Evolutionary conservation across 1,140 invertebrate species (phyloP), one percentile per base, ranked within the genome.

Genomic region (Grapholita molesta): DNA sequence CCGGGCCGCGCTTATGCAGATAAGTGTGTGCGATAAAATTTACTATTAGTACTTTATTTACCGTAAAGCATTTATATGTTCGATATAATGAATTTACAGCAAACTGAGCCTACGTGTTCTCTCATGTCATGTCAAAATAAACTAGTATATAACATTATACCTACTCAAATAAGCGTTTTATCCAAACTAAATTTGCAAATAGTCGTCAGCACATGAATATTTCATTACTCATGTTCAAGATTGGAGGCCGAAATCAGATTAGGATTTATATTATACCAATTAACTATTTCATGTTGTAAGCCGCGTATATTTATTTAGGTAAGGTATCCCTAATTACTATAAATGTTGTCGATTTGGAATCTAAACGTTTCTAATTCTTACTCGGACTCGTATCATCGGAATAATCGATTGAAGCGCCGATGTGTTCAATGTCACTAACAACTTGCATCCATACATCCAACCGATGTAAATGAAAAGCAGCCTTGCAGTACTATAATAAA

Each of bases 1-100:
- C 53, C 24, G 68, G 77, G 75, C 75, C 79, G 74, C 25, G 32
- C 55, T 61, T 61, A 61, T 61, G 55, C 55, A 61, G 55, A 61
- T 61, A 30, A 48, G 42, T 48, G 25, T 28, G 11, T n/a, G 24
- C 25, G 55, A 61, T 61, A 61, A 61, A 61, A 28, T 61, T 28
- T 61, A 61, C 55, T 61, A 61, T n/a, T 15, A 61, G 24, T 30
- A 61, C 24, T 28, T 57, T 32, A 61, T 61, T 30, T 61, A 11
- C 42, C 15, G 42, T 48, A 48, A 21, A 48, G 21, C 18, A 6
- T 8, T 48, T 48, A 48, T 21, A 48, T 15, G 12, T 38, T n/a
- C 3, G 35, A n/a, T n/a, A n/a, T n/a, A n/a, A n/a, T n/a, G n/a
- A n/a, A n/a, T n/a, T n/a, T n/a, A n/a, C n/a, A n/a, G n/a, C n/a